Evolutionary conservation across 2,888 invertebrate species (phyloP), one percentile per base, ranked within the genome.

Genomic region (Junonia oenone): DNA sequence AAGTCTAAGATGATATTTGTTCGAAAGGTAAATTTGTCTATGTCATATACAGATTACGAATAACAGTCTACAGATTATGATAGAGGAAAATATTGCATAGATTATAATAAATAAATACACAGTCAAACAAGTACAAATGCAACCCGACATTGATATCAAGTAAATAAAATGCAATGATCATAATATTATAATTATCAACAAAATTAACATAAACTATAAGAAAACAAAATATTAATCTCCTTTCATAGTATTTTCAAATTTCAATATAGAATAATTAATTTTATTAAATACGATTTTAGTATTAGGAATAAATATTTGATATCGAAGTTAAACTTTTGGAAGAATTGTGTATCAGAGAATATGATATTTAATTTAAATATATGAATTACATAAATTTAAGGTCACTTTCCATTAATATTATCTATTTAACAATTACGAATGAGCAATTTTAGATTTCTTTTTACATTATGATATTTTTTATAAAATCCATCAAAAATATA

Each of bases 381-480:
- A 37, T 53, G 45, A 38, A 50, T 62, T 27, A 52, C 57, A 52
- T 63, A 61, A 56, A 56, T 59, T 52, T 69, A 71, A 68, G 69
- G 68, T 68, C 70, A 71, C 70, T 71, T 69, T 65, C 67, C 62
- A 62, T 68, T 68, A 68, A 65, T 63, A 11, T 62, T 68, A 66
- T 67, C 27, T 52, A 59, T 52, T 62, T 50, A 58, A 64, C 45
- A 56, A 57, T 63, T 60, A 64, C 60, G 58, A 63, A 56, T 65
- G 65, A 64, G 65, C 65, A 65, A 65, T 56, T 53, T 59, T 54
- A 27, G 52, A 45, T 51, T 26, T 38, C 14, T 14, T 38, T 49
- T 55, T 53, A 55, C 37, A 56, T 49, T 58, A 61, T 37, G 45
- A 59, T 49, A 57, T 52, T 50, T 55, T 51, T 47, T 45, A 50